Evolutionary conservation across 2,113 vertebrate genomes (phyloP).

Genomic region (Lepisosteus osseus): DNA sequence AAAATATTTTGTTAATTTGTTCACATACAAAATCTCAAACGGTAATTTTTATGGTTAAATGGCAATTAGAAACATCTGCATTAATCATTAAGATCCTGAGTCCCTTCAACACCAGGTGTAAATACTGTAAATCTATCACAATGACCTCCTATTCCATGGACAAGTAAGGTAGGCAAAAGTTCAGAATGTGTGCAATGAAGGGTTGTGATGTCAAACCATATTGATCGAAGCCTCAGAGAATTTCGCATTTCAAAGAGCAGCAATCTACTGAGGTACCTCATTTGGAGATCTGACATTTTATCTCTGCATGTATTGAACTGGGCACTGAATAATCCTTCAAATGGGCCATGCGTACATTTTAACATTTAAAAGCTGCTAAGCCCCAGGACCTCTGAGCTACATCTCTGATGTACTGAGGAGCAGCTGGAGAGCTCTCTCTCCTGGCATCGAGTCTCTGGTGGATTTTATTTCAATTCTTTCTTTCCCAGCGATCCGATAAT

Average conservation of each 20-base stretch:
- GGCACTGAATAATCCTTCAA: slow-evolving; percentile 54
- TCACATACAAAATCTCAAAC: no score
- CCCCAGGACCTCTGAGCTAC: slow-evolving; percentile 39
- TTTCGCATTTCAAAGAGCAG: slow-evolving; percentile 50
- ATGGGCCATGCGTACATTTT: slow-evolving; percentile 50
- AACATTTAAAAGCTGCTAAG: slow-evolving; percentile 57
- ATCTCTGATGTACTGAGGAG: slow-evolving; percentile 54
- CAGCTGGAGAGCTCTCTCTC: slow-evolving; percentile 19
- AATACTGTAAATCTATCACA: not conserved
- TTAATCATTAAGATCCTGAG: not conserved
- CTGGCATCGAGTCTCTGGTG: not conserved
- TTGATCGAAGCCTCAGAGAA: slow-evolving; percentile 45
- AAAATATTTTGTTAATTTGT: no score
- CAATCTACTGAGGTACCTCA: slow-evolving; percentile 44
- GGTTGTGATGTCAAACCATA: slow-evolving; percentile 55
- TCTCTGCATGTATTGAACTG: slow-evolving; percentile 38
- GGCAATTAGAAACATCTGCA: no score
- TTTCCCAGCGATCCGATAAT: slow-evolving; percentile 5
- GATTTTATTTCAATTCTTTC: slow-evolving; percentile 2
- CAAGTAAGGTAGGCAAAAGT: not conserved
- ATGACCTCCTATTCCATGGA: not conserved
- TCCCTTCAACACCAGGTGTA: not conserved
- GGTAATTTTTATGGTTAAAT: no score
- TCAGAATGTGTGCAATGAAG: slow-evolving; percentile 12
- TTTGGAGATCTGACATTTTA: slow-evolving; percentile 60